These are phyloP conservation scores for Dicyrtoma fusca DNA, from an alignment of 2,888 invertebrate genomes.

Conservation along the genomic window DNA sequence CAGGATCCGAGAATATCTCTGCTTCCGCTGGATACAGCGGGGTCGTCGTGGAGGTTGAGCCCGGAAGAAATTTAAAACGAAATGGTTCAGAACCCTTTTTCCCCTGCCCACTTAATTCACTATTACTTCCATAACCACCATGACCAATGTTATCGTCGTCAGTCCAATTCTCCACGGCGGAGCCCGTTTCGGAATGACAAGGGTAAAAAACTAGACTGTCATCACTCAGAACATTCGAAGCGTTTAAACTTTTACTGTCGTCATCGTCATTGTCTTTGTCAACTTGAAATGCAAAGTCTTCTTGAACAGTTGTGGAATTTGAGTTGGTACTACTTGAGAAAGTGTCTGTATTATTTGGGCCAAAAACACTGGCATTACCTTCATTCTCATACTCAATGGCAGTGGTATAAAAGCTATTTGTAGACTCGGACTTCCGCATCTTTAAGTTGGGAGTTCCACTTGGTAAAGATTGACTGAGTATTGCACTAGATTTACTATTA, in stretches of 20 bases:
- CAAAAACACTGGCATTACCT: neutral
- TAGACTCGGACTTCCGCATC: neutral
- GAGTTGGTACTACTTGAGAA: constrained; percentile 16
- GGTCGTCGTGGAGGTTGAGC: neutral
- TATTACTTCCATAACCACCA: neutral
- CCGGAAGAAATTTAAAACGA: constrained; percentile 8
- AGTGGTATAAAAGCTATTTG: constrained; percentile 31
- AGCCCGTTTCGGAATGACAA: constrained; percentile 20
- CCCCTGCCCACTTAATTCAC: neutral
- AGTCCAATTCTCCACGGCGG: neutral
- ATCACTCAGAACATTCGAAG: neutral
- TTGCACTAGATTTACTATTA: neutral
- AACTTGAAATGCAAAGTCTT: neutral
- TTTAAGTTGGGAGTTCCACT: neutral
- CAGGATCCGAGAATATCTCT: constrained; percentile 19
- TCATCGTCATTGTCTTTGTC: neutral
- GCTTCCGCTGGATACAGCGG: neutral
- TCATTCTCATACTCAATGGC: constrained; percentile 26
- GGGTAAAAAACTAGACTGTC: constrained; percentile 43
- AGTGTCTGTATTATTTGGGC: neutral
- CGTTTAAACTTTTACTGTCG: no score
- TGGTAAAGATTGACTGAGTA: constrained; percentile 17
- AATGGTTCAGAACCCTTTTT: neutral
- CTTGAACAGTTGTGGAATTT: constrained; percentile 14
- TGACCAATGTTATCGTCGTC: no score